These are phyloP conservation scores for Graptemys geographica DNA, from an alignment of 2,797 vertebrate genomes.

Conservation along the genomic window DNA sequence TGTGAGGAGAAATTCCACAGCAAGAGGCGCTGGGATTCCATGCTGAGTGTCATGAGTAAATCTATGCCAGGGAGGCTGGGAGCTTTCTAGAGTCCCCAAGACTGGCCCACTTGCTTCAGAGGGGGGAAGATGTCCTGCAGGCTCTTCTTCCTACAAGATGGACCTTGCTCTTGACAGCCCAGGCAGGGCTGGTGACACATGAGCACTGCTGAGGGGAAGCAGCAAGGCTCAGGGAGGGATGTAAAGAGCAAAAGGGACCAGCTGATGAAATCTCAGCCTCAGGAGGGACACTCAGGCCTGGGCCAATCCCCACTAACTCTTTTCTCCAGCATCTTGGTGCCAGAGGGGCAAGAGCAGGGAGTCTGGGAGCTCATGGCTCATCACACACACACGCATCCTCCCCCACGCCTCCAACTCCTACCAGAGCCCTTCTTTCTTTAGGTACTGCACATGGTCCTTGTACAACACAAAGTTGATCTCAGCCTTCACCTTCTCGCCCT, in stretches of 20 bases:
- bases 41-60: background rate
- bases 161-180: background rate
- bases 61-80: background rate
- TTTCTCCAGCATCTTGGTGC: background rate
- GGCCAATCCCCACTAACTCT: background rate
- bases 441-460: conserved; percentile 88
- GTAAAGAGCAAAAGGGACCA: background rate
- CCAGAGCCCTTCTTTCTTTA: conserved; percentile 88
- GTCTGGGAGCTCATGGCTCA: background rate
- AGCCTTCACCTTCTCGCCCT: conserved; percentile 94
- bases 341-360: background rate
- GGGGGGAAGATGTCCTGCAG: background rate
- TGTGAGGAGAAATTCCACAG: background rate
- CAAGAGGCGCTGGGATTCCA: background rate
- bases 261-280: background rate
- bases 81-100: background rate
- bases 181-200: background rate
- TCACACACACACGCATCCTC: no score
- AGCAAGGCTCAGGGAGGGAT: background rate
- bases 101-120: background rate
- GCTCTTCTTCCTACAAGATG: no score
- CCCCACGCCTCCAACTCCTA: conserved; percentile 56
- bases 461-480: conserved; percentile 92
- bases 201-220: background rate
- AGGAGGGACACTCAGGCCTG: background rate